Evolutionary conservation across 2,113 vertebrate genomes (phyloP).

Genomic region (Grantiella picta): DNA sequence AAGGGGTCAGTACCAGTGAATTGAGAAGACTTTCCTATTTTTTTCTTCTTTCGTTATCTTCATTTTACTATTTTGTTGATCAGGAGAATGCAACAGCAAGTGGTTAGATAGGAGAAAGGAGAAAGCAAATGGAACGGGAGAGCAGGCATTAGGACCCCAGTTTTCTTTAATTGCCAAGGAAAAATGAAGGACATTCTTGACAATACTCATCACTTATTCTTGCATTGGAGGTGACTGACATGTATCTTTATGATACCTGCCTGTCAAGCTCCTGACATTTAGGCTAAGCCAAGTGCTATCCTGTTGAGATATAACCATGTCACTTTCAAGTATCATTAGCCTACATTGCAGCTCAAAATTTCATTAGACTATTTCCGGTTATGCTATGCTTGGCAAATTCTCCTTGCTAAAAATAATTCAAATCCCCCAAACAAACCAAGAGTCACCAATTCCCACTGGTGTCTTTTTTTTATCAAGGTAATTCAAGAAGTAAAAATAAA

Average conservation of each 20-base stretch:
- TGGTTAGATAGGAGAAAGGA: background rate
- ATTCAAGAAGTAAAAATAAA: background rate
- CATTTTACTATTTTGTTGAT: background rate
- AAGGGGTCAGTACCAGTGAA: background rate
- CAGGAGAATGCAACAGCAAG: background rate
- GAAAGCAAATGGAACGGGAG: background rate
- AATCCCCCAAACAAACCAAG: background rate
- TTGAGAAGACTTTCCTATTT: background rate
- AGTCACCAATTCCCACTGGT: background rate
- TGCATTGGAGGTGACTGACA: slow-evolving; percentile 21
- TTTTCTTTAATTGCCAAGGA: slow-evolving; percentile 31
- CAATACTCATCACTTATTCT: slow-evolving; percentile 17
- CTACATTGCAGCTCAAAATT: background rate
- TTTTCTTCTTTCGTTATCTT: background rate
- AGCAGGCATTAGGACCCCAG: background rate
- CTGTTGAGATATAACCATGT: slow-evolving; percentile 15
- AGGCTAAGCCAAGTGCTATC: background rate
- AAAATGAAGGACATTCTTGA: slow-evolving; percentile 34
- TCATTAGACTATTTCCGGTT: slow-evolving; percentile 1
- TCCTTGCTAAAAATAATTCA: slow-evolving; percentile 1
- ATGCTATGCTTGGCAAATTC: background rate
- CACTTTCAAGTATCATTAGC: slow-evolving; percentile 34
- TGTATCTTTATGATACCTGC: slow-evolving; percentile 39
- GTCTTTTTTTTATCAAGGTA: background rate
- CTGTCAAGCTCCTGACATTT: slow-evolving; percentile 31